Base-by-base conservation (phyloP, 2,888 invertebrate species). In the Scaptomyza polygonia region DNA sequence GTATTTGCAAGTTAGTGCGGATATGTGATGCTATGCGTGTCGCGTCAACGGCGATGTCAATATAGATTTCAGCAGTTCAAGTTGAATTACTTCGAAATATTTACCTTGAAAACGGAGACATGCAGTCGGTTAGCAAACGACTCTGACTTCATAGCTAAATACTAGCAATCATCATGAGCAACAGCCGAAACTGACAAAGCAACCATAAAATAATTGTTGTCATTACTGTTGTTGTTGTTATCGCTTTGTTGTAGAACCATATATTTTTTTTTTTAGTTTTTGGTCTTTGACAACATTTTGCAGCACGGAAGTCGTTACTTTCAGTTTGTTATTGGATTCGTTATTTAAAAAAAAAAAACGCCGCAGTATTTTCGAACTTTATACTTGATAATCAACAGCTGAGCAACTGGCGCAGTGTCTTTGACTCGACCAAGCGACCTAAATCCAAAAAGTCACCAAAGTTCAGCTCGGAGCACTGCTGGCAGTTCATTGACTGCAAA, bases 1-100 rank as follows among this genome's bases (percentile, higher is more conserved):
- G 5, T 25, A 54, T 16, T 6, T 54, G 7, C 45, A 55, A 48
- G 44, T 27, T 52, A 7, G 14, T 51, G 42, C 39, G 25, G 14
- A 25, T 44, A 49, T 65, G 48, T 36, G 34, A 51, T 45, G 53
- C 29, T 21, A 59, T 64, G 59, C 59, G 65, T 74, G 72, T 52
- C 78, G 62, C 82, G 79, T 79, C 79, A 76, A 53, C 67, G 61
- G 30, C 75, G 74, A 77, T 77, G 86, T 89, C 89, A 89, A 89
- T 88, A 88, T 71, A 89, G 84, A 73, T 78, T 76, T 63, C 65
- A 62, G 55, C 85, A 87, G 88, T 89, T 88, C 88, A 88, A 89
- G 88, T 88, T 88, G 88, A 88, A 89, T 76, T 84, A 65, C 87
- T 87, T 76, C 73, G 71, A 88, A 86, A 86, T 74, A 70, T 77